A percentile compares a stretch with the other conserved stretches of the same genome.
These are phyloP conservation scores for Noctilio leporinus DNA, from an alignment of 2,113 vertebrate genomes.

Conservation along the genomic window DNA sequence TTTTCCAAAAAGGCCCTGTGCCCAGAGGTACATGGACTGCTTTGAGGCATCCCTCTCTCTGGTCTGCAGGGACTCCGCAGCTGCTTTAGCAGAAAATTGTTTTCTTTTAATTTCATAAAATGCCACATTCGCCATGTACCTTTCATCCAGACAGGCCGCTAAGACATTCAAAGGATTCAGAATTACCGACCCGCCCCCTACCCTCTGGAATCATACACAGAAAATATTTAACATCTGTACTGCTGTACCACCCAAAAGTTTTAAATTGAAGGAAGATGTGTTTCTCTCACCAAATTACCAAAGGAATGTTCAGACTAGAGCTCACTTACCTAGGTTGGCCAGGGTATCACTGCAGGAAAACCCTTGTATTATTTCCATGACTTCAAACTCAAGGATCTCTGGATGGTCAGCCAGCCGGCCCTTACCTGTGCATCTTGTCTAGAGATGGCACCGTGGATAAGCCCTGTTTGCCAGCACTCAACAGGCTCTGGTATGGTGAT, in stretches of 20 bases:
- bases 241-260: constrained; percentile 55
- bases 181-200: background rate
- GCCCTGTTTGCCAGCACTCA: background rate
- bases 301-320: constrained; percentile 28
- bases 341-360: background rate
- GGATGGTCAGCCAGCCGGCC: background rate
- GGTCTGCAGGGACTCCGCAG: constrained; percentile 13
- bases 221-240: constrained; percentile 67
- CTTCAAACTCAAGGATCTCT: rapidly evolving
- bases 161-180: constrained; percentile 66
- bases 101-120: constrained; percentile 63
- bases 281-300: constrained; percentile 46
- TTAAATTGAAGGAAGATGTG: constrained; percentile 67
- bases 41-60: constrained; percentile 14
- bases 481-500: background rate
- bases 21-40: background rate
- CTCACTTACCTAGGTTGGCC: constrained; percentile 14
- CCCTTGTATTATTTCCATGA: background rate
- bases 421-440: background rate
- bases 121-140: constrained; percentile 40
- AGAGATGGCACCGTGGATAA: background rate
- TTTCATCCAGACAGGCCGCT: constrained; percentile 60
- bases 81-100: constrained; percentile 51
- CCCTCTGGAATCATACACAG: constrained; percentile 29
- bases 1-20: constrained; percentile 12